Base-by-base conservation (phyloP, 2,888 invertebrate species). In the Dasypolia templi region DNA sequence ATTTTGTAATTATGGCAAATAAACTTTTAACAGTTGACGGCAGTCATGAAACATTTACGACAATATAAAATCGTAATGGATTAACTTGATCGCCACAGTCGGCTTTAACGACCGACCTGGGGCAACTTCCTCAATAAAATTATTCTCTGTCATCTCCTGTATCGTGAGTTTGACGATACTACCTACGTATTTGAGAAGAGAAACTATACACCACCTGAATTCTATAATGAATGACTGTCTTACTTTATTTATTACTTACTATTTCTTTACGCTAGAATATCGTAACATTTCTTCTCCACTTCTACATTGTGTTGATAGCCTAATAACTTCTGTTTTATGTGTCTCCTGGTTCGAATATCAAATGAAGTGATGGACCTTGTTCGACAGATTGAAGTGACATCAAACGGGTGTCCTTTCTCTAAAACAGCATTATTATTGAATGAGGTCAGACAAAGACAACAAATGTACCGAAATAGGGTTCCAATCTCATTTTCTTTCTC, bases 61-160 rank as follows among this genome's bases (percentile, higher is more conserved):
- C 91, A 91, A 86, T 93, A 95, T 95, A 95, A 95, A 95, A 95
- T 93, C 86, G 93, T 95, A 95, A 95, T 95, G 95, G 94, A 94
- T 95, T 92, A 94, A 94, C 91, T 94, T 92, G 94, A 95, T 95
- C 92, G 93, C 91, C 91, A 89, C 91, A 92, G 92, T 90, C 91
- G 90, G 84, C 90, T 93, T 94, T 95, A 94, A 95, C 93, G 94
- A 94, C 89, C 93, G 91, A 88, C 92, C 92, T 89, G 93, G 89
- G 92, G 90, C 90, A 90, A 94, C 95, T 95, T 95, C 95, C 96
- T 95, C 95, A 94, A 95, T 96, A 95, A 95, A 95, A 94, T 94
- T 91, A 94, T 94, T 91, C 91, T 89, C 91, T 92, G 91, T 91
- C 91, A 89, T 90, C 88, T 86, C 83, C 82, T 87, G 73, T 64